These are phyloP conservation scores for Pavo muticus DNA, from an alignment of 2,113 vertebrate species.

Conservation along the genomic window DNA sequence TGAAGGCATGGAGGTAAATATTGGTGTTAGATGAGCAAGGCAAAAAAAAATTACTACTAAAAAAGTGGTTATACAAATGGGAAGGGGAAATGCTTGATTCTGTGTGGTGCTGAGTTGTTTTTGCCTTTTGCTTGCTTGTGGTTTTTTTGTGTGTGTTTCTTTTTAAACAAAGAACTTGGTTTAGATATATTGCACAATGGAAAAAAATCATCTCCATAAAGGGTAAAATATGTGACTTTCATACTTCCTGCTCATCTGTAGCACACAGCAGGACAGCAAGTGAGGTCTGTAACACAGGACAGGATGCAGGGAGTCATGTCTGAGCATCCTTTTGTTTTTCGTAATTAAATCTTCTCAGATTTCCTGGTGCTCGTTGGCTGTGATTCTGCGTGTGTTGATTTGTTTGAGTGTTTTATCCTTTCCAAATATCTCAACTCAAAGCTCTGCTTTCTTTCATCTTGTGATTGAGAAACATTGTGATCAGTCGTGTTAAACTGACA, in stretches of 20 bases:
- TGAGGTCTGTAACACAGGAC: slow-evolving; percentile 10
- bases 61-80: not conserved
- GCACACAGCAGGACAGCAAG: not conserved
- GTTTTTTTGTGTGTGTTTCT: not conserved
- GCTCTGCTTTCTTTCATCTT: not conserved
- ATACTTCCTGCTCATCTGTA: not conserved
- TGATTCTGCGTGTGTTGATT: not conserved
- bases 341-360: slow-evolving; percentile 18
- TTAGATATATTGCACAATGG: slow-evolving; percentile 30
- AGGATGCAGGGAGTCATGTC: not conserved
- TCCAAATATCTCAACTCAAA: not conserved
- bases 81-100: not conserved
- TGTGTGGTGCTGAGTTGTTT: not conserved
- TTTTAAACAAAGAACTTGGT: slow-evolving; percentile 42
- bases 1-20: slow-evolving; percentile 90
- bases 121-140: too few relatives aligned
- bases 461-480: fast-evolving
- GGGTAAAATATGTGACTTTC: slow-evolving; percentile 28
- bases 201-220: slow-evolving; percentile 47
- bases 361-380: slow-evolving; percentile 11
- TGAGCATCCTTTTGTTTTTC: slow-evolving; percentile 54
- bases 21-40: not conserved
- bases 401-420: not conserved
- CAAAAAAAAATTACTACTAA: not conserved
- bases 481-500: not conserved